Evolutionary conservation across 2,797 vertebrate species (phyloP).

Genomic region (Ara ararauna): DNA sequence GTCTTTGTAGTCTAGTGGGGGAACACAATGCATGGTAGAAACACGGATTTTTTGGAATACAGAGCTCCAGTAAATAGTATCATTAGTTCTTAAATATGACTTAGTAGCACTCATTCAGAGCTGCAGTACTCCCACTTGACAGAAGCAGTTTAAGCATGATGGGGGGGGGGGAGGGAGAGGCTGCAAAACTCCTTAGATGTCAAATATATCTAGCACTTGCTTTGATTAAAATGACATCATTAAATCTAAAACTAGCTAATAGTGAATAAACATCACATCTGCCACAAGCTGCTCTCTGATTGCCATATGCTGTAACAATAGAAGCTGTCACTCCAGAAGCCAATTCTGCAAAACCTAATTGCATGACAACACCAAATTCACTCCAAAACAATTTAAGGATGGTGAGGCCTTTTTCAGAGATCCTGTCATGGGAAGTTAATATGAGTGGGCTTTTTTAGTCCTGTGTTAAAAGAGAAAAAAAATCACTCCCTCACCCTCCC

Average conservation of each 20-base stretch:
- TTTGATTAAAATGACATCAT: conserved; percentile 21
- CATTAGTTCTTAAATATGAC: conserved; percentile 31
- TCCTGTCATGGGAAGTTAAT: conserved; percentile 3
- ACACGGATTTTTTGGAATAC: not conserved
- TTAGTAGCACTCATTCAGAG: not conserved
- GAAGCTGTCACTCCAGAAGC: conserved; percentile 56
- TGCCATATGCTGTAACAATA: conserved; percentile 65
- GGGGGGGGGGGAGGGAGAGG: too few species aligned
- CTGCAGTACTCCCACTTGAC: not conserved
- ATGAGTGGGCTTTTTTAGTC: not conserved
- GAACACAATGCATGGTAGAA: conserved; percentile 5
- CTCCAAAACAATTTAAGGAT: conserved; percentile 17
- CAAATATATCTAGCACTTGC: conserved; percentile 10
- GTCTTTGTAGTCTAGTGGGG: conserved; percentile 62
- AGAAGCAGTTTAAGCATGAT: not conserved
- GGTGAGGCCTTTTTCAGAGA: not conserved
- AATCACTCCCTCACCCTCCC: not conserved
- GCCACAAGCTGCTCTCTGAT: conserved; percentile 46
- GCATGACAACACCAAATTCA: conserved; percentile 29
- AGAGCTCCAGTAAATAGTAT: not conserved
- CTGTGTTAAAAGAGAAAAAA: not conserved
- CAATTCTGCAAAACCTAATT: conserved; percentile 47
- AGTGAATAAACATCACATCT: conserved; percentile 63
- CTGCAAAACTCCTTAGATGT: not conserved
- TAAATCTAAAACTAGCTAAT: conserved; percentile 40